Evolutionary conservation across 2,113 vertebrate species (phyloP).

Genomic region (Romanogobio albipinnatus): DNA sequence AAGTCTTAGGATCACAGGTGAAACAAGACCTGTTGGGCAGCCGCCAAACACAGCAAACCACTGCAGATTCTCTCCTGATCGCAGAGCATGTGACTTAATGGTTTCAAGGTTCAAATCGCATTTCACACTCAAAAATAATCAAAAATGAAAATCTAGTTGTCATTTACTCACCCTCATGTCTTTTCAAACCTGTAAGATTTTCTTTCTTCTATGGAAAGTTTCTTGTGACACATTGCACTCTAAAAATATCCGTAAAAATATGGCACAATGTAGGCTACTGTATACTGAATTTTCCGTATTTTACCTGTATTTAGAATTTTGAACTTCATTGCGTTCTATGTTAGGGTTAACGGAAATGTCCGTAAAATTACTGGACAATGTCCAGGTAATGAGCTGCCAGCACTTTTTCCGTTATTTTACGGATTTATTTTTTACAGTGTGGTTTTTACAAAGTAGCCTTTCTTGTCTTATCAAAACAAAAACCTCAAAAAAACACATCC

Average conservation of each 20-base stretch:
- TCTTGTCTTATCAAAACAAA: constrained; percentile 7
- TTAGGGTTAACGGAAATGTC: too few relatives aligned
- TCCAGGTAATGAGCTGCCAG: too few relatives aligned
- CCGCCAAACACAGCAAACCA: constrained; percentile 51
- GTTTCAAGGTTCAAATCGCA: constrained; percentile 45
- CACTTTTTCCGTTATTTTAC: too few relatives aligned
- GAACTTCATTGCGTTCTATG: too few relatives aligned
- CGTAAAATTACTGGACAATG: too few relatives aligned
- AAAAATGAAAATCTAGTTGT: background rate
- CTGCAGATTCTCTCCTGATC: constrained; percentile 35
- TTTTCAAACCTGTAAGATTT: background rate
- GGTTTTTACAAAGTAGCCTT: background rate
- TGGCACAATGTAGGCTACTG: too few relatives aligned
- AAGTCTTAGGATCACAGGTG: constrained; percentile 15
- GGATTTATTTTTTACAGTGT: too few relatives aligned
- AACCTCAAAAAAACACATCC: background rate
- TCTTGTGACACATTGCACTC: too few relatives aligned
- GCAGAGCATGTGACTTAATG: constrained; percentile 27
- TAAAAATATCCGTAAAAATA: too few relatives aligned
- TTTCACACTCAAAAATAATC: background rate
- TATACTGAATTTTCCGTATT: too few relatives aligned
- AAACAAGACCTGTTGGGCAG: constrained; percentile 43
- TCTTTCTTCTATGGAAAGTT: background rate
- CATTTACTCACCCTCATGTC: background rate
- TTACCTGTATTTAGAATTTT: too few relatives aligned